Evolutionary conservation across 2,797 vertebrate species (phyloP).

Genomic region (Pseudochaenichthys georgianus): DNA sequence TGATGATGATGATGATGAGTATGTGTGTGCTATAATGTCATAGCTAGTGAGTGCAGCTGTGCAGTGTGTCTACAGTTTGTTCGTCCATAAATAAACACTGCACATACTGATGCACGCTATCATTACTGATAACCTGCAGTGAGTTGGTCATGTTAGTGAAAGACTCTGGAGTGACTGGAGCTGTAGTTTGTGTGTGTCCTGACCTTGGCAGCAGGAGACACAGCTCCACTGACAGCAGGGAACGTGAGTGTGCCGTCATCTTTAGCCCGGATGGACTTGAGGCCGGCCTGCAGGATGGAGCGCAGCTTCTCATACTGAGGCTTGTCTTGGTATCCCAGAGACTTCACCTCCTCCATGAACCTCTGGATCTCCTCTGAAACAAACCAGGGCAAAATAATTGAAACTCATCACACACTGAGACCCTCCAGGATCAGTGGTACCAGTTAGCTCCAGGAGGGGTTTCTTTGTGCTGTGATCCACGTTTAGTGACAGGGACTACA

Average conservation of each 20-base stretch:
- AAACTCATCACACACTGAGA: neutral
- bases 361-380: conserved; percentile 89
- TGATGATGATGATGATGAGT: no score
- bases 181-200: conserved; percentile 51
- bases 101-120: no score
- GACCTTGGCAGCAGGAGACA: conserved; percentile 61
- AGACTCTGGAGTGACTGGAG: no score
- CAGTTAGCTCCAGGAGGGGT: neutral
- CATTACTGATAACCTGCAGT: no score
- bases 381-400: neutral
- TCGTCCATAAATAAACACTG: no score
- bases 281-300: conserved; percentile 89
- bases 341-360: conserved; percentile 91
- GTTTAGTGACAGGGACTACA: neutral
- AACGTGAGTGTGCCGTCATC: conserved; percentile 91
- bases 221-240: conserved; percentile 71
- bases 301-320: conserved; percentile 90
- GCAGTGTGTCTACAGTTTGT: no score
- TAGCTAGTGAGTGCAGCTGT: no score
- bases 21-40: no score
- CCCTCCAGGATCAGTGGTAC: neutral
- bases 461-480: neutral
- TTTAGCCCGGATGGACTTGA: conserved; percentile 85
- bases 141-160: no score
- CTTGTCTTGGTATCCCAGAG: conserved; percentile 88